Conservation (phyloP, 2,113 vertebrate species). For the Cygnus atratus region DNA sequence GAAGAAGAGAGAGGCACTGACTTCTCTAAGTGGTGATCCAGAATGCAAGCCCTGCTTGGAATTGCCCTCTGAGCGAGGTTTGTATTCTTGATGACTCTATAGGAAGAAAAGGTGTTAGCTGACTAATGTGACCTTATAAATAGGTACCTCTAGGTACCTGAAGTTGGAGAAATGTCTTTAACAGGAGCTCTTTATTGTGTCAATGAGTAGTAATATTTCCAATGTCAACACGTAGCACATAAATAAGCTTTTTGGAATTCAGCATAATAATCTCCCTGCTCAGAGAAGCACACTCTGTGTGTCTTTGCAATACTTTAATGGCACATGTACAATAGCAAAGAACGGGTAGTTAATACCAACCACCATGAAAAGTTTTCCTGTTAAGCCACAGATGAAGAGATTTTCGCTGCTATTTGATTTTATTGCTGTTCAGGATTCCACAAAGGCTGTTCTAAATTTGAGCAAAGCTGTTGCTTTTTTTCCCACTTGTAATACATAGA, state of each 20-base stretch:
- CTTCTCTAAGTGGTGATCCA: neutral
- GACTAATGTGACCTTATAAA: neutral
- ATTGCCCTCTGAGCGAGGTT: neutral
- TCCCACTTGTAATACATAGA: neutral
- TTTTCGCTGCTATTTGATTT: neutral
- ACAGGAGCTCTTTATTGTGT: neutral
- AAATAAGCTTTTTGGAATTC: slow-evolving; percentile 9
- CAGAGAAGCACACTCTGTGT: neutral
- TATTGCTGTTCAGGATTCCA: slow-evolving; percentile 2
- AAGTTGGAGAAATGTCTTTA: neutral
- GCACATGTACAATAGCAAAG: neutral
- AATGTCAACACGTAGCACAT: neutral
- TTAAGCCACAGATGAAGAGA: neutral
- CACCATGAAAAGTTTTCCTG: neutral
- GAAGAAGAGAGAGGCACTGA: neutral
- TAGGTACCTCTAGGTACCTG: neutral
- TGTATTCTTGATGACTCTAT: neutral
- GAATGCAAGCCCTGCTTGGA: neutral
- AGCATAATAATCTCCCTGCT: neutral
- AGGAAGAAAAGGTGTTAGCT: neutral
- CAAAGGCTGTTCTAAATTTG: slow-evolving; percentile 13
- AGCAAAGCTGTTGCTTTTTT: neutral
- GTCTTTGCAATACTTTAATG: neutral
- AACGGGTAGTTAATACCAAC: neutral
- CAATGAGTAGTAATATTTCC: neutral